Percentiles rank a stretch among this genome's conserved stretches.
Conservation (phyloP, 2,888 invertebrate genomes). For the Deilephila porcellus region DNA sequence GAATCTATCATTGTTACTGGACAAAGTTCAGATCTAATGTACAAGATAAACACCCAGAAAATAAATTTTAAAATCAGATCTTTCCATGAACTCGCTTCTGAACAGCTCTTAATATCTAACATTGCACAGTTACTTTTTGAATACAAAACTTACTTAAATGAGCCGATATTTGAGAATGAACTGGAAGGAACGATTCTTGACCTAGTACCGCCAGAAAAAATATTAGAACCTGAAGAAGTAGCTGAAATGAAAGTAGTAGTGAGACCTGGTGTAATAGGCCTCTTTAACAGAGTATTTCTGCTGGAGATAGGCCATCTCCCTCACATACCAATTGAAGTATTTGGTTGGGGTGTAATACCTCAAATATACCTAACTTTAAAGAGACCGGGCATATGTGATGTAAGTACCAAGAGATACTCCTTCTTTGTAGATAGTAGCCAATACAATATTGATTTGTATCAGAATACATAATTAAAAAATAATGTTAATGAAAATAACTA, state of each 20-base stretch:
- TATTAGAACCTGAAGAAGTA: slow-evolving; percentile 69
- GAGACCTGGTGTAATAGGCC: slow-evolving; percentile 83
- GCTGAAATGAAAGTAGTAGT: slow-evolving; percentile 74
- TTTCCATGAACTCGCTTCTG: slow-evolving; percentile 70
- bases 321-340: slow-evolving; percentile 80
- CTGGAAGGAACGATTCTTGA: slow-evolving; percentile 75
- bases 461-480: not conserved
- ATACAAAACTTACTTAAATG: slow-evolving; percentile 71
- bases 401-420: slow-evolving; percentile 44
- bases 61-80: slow-evolving; percentile 77
- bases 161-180: slow-evolving; percentile 61
- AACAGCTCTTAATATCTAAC: slow-evolving; percentile 75
- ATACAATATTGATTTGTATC: not conserved
- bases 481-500: not conserved
- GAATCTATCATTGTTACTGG: slow-evolving; percentile 80
- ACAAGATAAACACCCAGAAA: slow-evolving; percentile 71
- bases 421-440: slow-evolving; percentile 14
- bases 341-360: slow-evolving; percentile 84
- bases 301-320: slow-evolving; percentile 84
- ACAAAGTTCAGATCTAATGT: slow-evolving; percentile 80
- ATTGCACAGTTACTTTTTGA: slow-evolving; percentile 75
- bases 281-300: slow-evolving; percentile 75
- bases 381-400: slow-evolving; percentile 63
- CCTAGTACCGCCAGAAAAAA: slow-evolving; percentile 72
- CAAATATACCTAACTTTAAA: slow-evolving; percentile 83